A percentile compares a stretch with the other conserved stretches of the same genome.
These are phyloP conservation scores for Arctocebus calabarensis DNA, from an alignment of 2,797 vertebrate genomes.

Conservation along the genomic window DNA sequence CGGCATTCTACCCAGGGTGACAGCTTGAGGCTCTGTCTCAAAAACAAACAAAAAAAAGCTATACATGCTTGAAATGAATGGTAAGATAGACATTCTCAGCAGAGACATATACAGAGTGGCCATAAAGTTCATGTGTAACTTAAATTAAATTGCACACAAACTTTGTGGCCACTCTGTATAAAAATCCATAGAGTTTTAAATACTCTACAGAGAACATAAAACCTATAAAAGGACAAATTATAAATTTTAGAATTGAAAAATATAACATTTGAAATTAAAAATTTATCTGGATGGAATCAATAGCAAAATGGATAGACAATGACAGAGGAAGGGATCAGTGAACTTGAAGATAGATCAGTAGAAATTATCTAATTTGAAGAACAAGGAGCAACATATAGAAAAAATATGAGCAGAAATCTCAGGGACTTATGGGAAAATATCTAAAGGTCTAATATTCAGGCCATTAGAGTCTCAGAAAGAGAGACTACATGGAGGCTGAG, in stretches of 20 bases:
- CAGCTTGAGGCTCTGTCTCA: too few species aligned
- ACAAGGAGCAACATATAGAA: constrained; percentile 24
- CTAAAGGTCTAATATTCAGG: not conserved
- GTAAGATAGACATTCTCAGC: not conserved
- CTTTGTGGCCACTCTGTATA: not conserved
- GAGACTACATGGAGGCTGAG: not conserved
- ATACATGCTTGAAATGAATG: not conserved
- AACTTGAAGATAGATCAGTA: not conserved
- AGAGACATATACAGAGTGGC: not conserved
- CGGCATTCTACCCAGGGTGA: too few species aligned
- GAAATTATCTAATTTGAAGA: not conserved
- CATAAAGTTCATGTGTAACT: too few species aligned
- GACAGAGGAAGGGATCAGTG: not conserved
- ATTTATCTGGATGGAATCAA: not conserved
- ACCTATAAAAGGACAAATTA: not conserved
- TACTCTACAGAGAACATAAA: not conserved
- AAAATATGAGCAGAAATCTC: not conserved
- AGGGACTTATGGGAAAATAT: not conserved
- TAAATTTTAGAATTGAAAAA: not conserved
- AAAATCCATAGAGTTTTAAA: not conserved
- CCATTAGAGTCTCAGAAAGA: not conserved
- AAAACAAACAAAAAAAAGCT: not conserved
- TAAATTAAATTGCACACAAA: too few species aligned
- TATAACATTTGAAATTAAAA: constrained; percentile 1
- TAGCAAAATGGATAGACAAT: not conserved